phyloP scores from a whole-genome alignment of 1,140 invertebrate genomes.

The Oryzaephilus surinamensis region DNA sequence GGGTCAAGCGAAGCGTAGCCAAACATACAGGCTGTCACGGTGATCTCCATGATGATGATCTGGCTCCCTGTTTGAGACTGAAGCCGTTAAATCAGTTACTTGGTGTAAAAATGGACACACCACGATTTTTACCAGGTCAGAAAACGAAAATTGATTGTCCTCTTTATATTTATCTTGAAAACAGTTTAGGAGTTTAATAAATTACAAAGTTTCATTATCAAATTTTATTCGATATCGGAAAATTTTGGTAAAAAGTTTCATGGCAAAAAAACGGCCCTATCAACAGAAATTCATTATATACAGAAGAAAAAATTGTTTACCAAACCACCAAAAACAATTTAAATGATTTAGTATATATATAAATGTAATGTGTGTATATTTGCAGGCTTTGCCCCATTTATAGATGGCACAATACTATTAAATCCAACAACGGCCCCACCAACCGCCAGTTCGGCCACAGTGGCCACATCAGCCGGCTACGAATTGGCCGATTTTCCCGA shows the following conservation, averaged over 20 bases:
- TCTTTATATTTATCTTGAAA: no score
- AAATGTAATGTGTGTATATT: constrained; percentile 5
- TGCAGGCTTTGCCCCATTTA: constrained; percentile 73
- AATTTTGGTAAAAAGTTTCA: no score
- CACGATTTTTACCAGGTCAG: constrained; percentile 58
- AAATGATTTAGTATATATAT: no score
- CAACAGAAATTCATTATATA: no score
- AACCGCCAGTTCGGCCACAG: constrained; percentile 26
- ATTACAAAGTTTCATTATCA: no score
- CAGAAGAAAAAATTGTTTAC: no score
- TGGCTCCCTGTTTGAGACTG: constrained; percentile 71
- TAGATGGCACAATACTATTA: constrained; percentile 70
- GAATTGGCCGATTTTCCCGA: constrained; percentile 77
- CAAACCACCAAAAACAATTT: no score
- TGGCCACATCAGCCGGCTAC: constrained; percentile 52
- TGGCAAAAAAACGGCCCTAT: no score
- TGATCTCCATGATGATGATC: constrained; percentile 64
- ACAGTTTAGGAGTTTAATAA: no score
- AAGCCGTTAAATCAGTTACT: constrained; percentile 62
- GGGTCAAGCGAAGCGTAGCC: constrained; percentile 66
- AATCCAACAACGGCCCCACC: constrained; percentile 38
- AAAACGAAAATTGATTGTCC: no score
- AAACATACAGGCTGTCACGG: constrained; percentile 68
- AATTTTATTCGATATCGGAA: no score
- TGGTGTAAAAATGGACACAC: constrained; percentile 57